Conservation (phyloP, 2,797 vertebrate species). For the Pangasius djambal region DNA sequence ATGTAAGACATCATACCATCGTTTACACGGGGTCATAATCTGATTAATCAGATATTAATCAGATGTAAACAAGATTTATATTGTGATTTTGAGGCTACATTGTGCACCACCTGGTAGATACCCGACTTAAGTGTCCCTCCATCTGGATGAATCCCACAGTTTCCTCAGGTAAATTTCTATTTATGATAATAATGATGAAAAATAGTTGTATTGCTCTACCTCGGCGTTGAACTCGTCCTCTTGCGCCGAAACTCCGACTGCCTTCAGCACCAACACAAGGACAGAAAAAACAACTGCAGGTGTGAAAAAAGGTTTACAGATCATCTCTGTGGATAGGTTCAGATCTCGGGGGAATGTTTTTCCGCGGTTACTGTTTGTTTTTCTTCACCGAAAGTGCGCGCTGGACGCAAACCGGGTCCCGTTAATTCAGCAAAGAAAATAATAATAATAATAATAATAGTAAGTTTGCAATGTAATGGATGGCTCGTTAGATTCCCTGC, state of each 20-base stretch:
- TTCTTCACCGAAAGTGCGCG: background rate
- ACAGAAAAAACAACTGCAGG: conserved; percentile 6
- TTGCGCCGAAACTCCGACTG: conserved; percentile 28
- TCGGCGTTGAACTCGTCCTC: conserved; percentile 53
- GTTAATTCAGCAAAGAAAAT: background rate
- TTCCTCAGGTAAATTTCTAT: background rate
- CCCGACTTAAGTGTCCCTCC: no score
- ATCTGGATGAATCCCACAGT: background rate
- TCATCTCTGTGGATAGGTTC: conserved; percentile 16
- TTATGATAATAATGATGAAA: background rate
- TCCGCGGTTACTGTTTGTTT: background rate
- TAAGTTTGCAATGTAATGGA: no score
- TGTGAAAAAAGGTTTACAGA: conserved; percentile 1
- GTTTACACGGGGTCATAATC: background rate
- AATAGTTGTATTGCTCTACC: conserved; percentile 12
- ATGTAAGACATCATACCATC: background rate
- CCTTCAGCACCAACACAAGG: conserved; percentile 34
- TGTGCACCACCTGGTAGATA: background rate
- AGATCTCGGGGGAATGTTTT: background rate
- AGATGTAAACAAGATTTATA: background rate
- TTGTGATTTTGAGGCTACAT: no score
- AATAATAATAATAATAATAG: background rate
- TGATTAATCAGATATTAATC: background rate
- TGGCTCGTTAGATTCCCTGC: background rate
- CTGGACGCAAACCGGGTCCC: background rate